These are phyloP conservation scores for Pyrocoelia pectoralis DNA, from an alignment of 2,888 invertebrate species.

Conservation along the genomic window DNA sequence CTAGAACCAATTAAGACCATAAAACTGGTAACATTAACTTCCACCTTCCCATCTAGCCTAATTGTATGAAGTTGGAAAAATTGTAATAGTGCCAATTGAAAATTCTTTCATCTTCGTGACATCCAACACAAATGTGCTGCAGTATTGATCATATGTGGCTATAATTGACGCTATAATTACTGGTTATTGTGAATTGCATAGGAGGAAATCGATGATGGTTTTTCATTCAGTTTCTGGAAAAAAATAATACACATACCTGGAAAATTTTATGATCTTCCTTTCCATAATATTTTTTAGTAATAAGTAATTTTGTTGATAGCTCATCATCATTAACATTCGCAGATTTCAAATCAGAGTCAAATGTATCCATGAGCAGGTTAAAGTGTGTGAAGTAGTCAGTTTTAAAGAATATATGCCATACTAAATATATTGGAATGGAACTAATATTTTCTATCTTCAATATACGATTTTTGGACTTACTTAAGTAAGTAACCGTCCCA, in stretches of 20 bases:
- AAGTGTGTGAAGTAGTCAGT: slow-evolving; percentile 36
- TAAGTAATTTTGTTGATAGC: neutral
- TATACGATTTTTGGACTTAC: slow-evolving; percentile 37
- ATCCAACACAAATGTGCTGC: too few relatives aligned
- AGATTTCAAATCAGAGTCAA: slow-evolving; percentile 8
- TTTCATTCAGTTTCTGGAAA: too few relatives aligned
- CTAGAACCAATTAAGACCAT: too few relatives aligned
- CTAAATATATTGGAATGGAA: slow-evolving; percentile 46
- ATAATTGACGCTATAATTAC: too few relatives aligned
- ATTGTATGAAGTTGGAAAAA: too few relatives aligned
- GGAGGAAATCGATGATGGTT: too few relatives aligned
- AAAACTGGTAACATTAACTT: too few relatives aligned
- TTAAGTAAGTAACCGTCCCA: slow-evolving; percentile 41
- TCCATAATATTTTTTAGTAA: slow-evolving; percentile 45
- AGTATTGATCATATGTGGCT: too few relatives aligned
- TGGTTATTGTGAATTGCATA: too few relatives aligned
- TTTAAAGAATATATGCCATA: slow-evolving; percentile 51
- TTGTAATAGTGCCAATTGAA: too few relatives aligned
- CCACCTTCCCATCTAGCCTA: too few relatives aligned
- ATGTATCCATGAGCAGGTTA: slow-evolving; percentile 45
- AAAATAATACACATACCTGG: slow-evolving; percentile 33
- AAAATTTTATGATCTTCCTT: slow-evolving; percentile 33
- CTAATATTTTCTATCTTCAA: slow-evolving; percentile 50
- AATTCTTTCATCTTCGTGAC: too few relatives aligned
- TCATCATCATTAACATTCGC: neutral